These are phyloP conservation scores for Sebastolobus alascanus DNA, from an alignment of 2,797 vertebrate genomes.

Conservation along the genomic window DNA sequence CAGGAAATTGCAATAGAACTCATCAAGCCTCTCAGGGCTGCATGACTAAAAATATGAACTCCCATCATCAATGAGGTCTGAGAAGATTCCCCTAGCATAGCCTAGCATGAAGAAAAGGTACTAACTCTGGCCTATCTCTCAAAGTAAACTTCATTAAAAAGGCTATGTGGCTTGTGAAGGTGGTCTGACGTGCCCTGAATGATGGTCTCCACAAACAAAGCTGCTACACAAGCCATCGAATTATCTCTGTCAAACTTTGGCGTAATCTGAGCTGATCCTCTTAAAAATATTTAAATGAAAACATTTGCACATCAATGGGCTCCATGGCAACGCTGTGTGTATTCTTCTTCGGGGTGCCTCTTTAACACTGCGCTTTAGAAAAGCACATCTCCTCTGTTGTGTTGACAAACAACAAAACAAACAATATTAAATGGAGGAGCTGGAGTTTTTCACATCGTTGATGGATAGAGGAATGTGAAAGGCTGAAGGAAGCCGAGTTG, in stretches of 20 bases:
- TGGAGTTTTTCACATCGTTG: conserved; percentile 81
- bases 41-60: conserved; percentile 40
- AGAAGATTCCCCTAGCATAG: conserved; percentile 45
- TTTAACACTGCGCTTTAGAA: conserved; percentile 88
- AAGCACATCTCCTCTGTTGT: conserved; percentile 88
- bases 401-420: conserved; percentile 91
- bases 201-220: conserved; percentile 87
- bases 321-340: conserved; percentile 88
- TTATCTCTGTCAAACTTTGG: conserved; percentile 91
- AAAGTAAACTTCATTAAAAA: conserved; percentile 89
- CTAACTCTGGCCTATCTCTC: conserved; percentile 74
- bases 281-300: conserved; percentile 91
- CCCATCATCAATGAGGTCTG: conserved; percentile 19
- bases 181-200: conserved; percentile 88
- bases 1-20: not conserved
- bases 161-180: conserved; percentile 84
- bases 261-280: conserved; percentile 92
- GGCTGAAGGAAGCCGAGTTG: conserved; percentile 62
- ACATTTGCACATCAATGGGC: conserved; percentile 89
- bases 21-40: not conserved
- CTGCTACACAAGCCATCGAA: conserved; percentile 90
- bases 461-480: conserved; percentile 82
- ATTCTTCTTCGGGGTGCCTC: conserved; percentile 87
- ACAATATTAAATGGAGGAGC: conserved; percentile 86
- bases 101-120: conserved; percentile 53